These are phyloP conservation scores for Graphium colonna DNA, from an alignment of 2,888 invertebrate genomes.

Conservation along the genomic window DNA sequence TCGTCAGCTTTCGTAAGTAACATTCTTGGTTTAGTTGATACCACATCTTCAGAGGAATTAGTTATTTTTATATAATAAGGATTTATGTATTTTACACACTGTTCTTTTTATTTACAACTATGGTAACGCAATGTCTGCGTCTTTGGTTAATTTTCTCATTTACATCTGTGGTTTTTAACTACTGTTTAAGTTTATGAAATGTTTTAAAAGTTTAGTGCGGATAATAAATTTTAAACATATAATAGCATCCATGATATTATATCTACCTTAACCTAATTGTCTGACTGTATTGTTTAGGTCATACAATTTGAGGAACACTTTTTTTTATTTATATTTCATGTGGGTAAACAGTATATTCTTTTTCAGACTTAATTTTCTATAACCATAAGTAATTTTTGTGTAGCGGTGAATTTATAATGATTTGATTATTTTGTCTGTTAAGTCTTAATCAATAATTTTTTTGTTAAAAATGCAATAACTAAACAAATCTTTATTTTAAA, in stretches of 20 bases:
- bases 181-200: neutral
- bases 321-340: neutral
- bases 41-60: neutral
- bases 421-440: too few relatives aligned
- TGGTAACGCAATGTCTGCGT: neutral
- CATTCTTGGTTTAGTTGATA: neutral
- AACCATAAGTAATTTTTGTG: too few relatives aligned
- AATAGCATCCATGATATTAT: neutral
- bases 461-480: too few relatives aligned
- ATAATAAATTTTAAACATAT: neutral
- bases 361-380: too few relatives aligned
- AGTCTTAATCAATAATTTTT: too few relatives aligned
- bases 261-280: neutral
- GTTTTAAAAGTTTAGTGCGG: neutral
- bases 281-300: neutral
- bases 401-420: too few relatives aligned
- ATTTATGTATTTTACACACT: neutral
- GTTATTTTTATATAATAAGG: neutral
- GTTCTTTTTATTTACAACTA: neutral
- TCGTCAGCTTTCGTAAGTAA: conserved; percentile 29
- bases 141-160: neutral
- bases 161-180: neutral
- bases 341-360: too few relatives aligned
- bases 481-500: too few relatives aligned
- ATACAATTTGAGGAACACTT: neutral